Base-by-base conservation (phyloP, 2,113 vertebrate genomes). In the Festucalex cinctus region DNA sequence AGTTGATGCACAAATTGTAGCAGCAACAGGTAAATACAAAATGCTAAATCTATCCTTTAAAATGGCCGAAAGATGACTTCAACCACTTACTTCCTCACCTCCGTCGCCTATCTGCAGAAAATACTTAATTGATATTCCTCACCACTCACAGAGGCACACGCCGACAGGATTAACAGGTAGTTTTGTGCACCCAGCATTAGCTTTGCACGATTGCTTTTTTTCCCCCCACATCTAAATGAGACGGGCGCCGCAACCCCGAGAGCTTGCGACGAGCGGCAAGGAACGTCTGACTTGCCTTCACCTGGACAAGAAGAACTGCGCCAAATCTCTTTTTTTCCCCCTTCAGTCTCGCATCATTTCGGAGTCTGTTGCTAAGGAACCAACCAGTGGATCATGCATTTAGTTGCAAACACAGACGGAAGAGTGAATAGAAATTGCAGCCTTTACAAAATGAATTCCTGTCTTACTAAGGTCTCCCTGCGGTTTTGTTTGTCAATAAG, bases 281-380 rank as follows among this genome's bases (percentile, higher is more conserved):
- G 76, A 71, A 78, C 68, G 59, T 58, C 65, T 53, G 69, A 79
- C 80, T 85, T 74, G 63, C 80, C 74, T 83, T 85, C 87, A 91
- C 90, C 90, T 92, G 83, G 76, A 53, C 82, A 63, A 32, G 74
- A 78, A 77, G 83, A 83, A 80, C 88, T 88, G 89, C 89, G 88
- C 16, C 24, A 14, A 83, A 86, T 83, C 77, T 74, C 62, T 83
- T 88, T 62, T 41, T 83, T 88, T 62, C 24, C 74, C 83, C 84
- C 83, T 82, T 89, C 86, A 79, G 71, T 87, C 84, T 78, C 86
- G 87, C 86, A 88, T 91, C 90, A 89, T 87, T 87, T 87, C 90
- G 70, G 87, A 88, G 86, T 81, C 90, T 90, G 92, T 92, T 92
- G 92, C 92, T 91, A 90, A 90, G 92, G 71, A 92, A 93, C 90